These are phyloP conservation scores for Picathartes gymnocephalus DNA, from an alignment of 2,113 vertebrate genomes.

Conservation along the genomic window DNA sequence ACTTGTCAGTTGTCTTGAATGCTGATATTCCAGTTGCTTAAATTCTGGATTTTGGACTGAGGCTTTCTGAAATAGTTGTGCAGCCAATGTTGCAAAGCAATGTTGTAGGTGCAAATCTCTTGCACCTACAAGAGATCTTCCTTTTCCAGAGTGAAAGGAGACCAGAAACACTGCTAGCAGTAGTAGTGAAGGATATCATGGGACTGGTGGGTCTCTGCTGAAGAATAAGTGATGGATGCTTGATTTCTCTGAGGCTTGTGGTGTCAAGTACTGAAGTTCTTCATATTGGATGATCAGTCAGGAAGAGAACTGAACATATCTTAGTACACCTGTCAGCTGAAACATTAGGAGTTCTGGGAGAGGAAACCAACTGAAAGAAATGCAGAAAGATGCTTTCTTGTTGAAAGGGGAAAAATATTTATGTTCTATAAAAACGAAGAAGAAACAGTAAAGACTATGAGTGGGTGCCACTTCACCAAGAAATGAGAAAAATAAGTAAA, in stretches of 20 bases:
- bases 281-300: background rate
- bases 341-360: background rate
- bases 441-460: background rate
- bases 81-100: background rate
- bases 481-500: background rate
- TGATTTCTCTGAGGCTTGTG: background rate
- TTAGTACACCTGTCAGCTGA: background rate
- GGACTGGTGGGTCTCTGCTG: fast-evolving
- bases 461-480: background rate
- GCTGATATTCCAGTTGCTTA: background rate
- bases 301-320: background rate
- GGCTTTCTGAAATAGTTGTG: background rate
- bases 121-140: background rate
- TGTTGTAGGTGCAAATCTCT: background rate
- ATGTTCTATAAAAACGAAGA: background rate
- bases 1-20: background rate
- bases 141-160: background rate
- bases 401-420: background rate
- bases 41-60: background rate
- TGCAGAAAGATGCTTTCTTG: background rate
- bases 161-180: background rate
- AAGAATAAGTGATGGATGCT: background rate
- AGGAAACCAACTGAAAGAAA: background rate
- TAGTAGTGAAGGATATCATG: background rate
- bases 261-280: background rate